These are phyloP conservation scores for Acanthosepion lycidas DNA, from an alignment of 2,888 invertebrate genomes.

Conservation along the genomic window DNA sequence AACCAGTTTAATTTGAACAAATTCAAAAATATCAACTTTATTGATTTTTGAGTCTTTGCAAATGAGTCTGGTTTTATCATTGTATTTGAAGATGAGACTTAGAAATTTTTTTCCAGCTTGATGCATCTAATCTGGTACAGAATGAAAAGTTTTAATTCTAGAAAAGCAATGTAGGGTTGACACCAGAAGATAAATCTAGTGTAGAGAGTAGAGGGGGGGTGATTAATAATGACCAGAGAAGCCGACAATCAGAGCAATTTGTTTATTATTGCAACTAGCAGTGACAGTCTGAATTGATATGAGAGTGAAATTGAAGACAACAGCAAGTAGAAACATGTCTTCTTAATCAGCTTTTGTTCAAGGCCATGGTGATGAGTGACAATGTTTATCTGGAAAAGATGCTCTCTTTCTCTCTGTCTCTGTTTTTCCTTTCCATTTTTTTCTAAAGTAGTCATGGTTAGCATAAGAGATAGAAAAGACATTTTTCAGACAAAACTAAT, in stretches of 20 bases:
- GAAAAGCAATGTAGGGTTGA: too few relatives aligned
- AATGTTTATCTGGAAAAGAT: neutral
- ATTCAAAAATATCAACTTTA: too few relatives aligned
- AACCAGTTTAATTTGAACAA: neutral
- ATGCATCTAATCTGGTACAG: too few relatives aligned
- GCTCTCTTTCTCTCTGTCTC: neutral
- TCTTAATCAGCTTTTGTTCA: neutral
- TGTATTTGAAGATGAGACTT: too few relatives aligned
- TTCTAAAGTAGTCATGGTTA: neutral
- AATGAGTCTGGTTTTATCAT: too few relatives aligned
- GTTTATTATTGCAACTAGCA: neutral
- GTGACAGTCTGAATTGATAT: neutral
- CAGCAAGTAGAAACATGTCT: neutral
- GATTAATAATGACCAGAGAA: neutral
- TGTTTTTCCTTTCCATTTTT: neutral
- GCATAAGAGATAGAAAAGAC: neutral
- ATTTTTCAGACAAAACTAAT: neutral
- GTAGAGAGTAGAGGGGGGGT: neutral
- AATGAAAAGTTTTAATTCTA: too few relatives aligned
- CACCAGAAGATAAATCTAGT: too few relatives aligned
- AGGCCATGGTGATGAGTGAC: slow-evolving; percentile 20
- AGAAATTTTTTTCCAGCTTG: too few relatives aligned
- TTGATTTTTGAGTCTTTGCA: too few relatives aligned
- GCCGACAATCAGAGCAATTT: neutral
- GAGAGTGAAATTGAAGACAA: neutral